Conservation (phyloP, 2,797 vertebrate species). For the Bradypodion ventrale region DNA sequence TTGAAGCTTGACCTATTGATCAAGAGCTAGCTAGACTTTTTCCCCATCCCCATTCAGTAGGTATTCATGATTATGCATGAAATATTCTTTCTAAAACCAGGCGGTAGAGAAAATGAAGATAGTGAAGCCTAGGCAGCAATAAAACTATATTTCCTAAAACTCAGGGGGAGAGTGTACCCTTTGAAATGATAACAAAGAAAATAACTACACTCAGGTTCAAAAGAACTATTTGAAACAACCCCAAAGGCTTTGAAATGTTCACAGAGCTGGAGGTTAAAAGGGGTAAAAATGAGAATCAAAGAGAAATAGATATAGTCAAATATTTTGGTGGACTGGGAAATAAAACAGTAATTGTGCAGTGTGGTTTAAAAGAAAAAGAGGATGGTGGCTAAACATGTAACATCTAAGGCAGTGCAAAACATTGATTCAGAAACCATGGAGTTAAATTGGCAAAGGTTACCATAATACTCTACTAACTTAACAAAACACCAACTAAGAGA, state of each 20-base stretch:
- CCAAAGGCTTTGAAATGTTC: slow-evolving; percentile 41
- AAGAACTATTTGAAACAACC: slow-evolving; percentile 40
- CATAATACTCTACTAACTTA: background rate
- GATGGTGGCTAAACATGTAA: slow-evolving; percentile 13
- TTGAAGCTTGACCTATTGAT: background rate
- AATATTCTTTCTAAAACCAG: background rate
- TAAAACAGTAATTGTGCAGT: slow-evolving; percentile 22
- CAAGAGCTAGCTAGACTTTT: background rate
- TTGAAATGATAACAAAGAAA: slow-evolving; percentile 34
- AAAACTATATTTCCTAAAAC: slow-evolving; percentile 10
- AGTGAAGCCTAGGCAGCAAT: background rate
- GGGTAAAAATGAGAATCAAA: slow-evolving; percentile 9
- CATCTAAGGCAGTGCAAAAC: slow-evolving; percentile 13
- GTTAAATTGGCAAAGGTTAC: background rate
- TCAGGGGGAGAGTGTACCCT: background rate
- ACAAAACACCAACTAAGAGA: background rate
- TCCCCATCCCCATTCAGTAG: background rate
- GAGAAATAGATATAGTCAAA: slow-evolving; percentile 8
- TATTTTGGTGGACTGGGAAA: slow-evolving; percentile 36
- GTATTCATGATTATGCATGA: background rate
- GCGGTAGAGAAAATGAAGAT: background rate
- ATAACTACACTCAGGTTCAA: slow-evolving; percentile 22
- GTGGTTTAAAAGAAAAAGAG: slow-evolving; percentile 29
- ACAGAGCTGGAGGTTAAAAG: slow-evolving; percentile 24
- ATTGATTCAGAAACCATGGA: slow-evolving; percentile 6